These are phyloP conservation scores for Andricus curvator DNA, from an alignment of 2,888 invertebrate genomes.

Conservation along the genomic window DNA sequence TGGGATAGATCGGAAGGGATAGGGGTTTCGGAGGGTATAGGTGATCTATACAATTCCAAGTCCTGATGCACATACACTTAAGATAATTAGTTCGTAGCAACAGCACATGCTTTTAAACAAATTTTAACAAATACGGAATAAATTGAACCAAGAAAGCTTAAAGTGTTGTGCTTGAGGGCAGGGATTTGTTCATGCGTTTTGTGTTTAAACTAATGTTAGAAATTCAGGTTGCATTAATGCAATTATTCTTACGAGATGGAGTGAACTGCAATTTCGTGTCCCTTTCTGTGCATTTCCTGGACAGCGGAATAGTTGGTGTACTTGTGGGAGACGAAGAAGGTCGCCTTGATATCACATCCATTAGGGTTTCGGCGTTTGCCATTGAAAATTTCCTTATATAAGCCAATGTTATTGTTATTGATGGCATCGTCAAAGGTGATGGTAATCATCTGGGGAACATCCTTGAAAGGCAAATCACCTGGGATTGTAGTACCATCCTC, in stretches of 20 bases:
- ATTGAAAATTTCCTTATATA: slow-evolving; percentile 95
- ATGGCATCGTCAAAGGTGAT: slow-evolving; percentile 97
- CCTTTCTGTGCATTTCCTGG: slow-evolving; percentile 93
- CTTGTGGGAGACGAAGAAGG: slow-evolving; percentile 95
- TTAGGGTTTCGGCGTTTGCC: slow-evolving; percentile 94
- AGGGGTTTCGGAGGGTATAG: neutral
- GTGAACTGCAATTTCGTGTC: slow-evolving; percentile 96
- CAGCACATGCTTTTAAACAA: neutral
- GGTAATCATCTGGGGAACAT: slow-evolving; percentile 96
- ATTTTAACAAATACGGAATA: neutral
- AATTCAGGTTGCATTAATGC: neutral
- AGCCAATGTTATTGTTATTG: slow-evolving; percentile 96
- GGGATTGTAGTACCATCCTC: slow-evolving; percentile 94
- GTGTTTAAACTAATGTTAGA: slow-evolving; percentile 6
- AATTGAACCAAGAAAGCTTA: neutral
- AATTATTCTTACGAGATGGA: slow-evolving; percentile 91
- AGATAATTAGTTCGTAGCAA: neutral
- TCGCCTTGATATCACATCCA: slow-evolving; percentile 95
- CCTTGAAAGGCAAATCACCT: slow-evolving; percentile 89
- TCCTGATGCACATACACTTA: neutral
- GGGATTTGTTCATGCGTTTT: neutral
- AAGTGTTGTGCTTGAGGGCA: neutral
- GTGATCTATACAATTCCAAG: neutral
- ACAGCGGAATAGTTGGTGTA: slow-evolving; percentile 96
- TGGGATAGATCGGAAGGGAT: neutral